These are phyloP conservation scores for Melieria crassipennis DNA, from an alignment of 2,888 invertebrate genomes.

Conservation along the genomic window DNA sequence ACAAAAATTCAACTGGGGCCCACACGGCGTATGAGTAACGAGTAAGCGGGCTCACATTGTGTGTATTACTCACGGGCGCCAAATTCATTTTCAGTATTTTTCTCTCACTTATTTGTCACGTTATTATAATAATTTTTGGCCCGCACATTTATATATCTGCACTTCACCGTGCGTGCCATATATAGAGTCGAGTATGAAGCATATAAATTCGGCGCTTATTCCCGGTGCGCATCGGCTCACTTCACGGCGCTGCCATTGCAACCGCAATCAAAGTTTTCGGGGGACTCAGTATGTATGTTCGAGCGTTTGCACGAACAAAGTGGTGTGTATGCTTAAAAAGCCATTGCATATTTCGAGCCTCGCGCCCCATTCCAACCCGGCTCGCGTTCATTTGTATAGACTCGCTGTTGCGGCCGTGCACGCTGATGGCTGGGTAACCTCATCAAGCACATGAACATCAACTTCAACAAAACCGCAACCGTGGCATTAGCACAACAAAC, in stretches of 20 bases:
- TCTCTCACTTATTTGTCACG: no score
- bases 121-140: no score
- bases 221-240: no score
- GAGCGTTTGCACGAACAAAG: background rate
- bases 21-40: no score
- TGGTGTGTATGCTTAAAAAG: conserved; percentile 7
- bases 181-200: no score
- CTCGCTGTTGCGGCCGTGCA: background rate
- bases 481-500: conserved; percentile 28
- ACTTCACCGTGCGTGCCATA: no score
- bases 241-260: background rate
- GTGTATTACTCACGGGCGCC: no score
- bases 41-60: no score
- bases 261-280: background rate
- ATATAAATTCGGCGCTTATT: no score
- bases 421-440: conserved; percentile 30
- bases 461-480: conserved; percentile 24
- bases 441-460: conserved; percentile 24
- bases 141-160: no score
- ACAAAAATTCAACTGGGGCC: no score
- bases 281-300: background rate
- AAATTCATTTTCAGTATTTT: no score
- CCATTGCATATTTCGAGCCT: conserved; percentile 41
- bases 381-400: conserved; percentile 8
- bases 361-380: background rate